Conservation (phyloP, 1,140 invertebrate species). For the Coptotermes formosanus region DNA sequence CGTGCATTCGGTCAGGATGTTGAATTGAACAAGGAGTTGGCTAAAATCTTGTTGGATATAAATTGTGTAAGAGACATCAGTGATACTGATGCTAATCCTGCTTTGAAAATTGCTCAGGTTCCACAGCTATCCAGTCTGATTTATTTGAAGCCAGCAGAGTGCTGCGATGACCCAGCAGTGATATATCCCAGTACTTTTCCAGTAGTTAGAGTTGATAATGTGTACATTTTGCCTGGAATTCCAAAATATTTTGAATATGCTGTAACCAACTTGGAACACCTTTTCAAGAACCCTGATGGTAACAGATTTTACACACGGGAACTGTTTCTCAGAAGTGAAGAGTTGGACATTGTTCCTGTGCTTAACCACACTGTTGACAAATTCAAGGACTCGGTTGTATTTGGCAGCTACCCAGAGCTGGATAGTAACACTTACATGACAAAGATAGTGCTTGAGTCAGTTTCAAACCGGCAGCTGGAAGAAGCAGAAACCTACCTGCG, state of each 20-base stretch:
- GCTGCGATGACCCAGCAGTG: not conserved
- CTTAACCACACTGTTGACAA: constrained; percentile 55
- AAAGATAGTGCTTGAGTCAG: constrained; percentile 50
- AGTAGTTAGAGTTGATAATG: constrained; percentile 67
- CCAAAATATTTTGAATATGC: constrained; percentile 62
- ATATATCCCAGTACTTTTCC: constrained; percentile 53
- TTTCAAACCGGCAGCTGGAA: constrained; percentile 36
- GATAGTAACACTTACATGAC: constrained; percentile 48
- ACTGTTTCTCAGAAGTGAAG: constrained; percentile 57
- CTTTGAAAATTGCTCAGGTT: constrained; percentile 54
- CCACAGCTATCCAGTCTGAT: constrained; percentile 40
- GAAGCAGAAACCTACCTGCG: constrained; percentile 24
- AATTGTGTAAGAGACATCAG: constrained; percentile 20
- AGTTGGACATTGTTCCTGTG: constrained; percentile 55
- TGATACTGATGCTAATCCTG: constrained; percentile 40
- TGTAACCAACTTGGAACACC: constrained; percentile 51
- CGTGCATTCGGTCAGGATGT: constrained; percentile 66
- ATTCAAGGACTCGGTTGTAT: constrained; percentile 54
- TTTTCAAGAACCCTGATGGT: constrained; percentile 37
- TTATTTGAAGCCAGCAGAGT: constrained; percentile 18
- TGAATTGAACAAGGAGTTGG: constrained; percentile 58
- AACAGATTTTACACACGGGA: constrained; percentile 45
- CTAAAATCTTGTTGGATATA: not conserved
- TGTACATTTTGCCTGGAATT: constrained; percentile 77
- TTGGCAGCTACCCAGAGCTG: constrained; percentile 69